These are phyloP conservation scores for Gulo gulo DNA, from an alignment of 2,113 vertebrate species.

Conservation along the genomic window DNA sequence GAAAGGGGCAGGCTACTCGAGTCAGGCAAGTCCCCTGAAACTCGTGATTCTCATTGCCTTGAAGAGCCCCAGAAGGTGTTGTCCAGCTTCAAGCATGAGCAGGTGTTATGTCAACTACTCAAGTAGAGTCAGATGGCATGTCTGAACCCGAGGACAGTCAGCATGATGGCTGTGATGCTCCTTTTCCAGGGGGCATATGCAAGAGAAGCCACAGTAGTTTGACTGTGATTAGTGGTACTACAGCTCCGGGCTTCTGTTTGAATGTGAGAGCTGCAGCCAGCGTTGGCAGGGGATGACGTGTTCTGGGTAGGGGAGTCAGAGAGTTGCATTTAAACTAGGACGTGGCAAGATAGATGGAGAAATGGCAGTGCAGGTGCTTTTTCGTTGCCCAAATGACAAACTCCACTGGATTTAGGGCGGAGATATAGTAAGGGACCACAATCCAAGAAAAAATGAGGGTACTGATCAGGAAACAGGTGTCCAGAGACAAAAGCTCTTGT, in stretches of 20 bases:
- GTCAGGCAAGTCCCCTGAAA: too few relatives aligned
- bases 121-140: neutral
- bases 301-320: neutral
- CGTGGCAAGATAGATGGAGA: neutral
- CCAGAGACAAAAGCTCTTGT: too few relatives aligned
- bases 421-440: neutral
- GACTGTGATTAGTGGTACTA: neutral
- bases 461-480: neutral
- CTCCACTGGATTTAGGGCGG: neutral
- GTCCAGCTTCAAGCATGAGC: neutral
- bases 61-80: neutral
- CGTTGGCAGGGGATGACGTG: fast-evolving
- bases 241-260: neutral
- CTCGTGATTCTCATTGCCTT: neutral
- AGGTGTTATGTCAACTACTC: neutral
- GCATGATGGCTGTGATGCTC: neutral
- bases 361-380: neutral
- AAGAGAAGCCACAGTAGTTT: neutral
- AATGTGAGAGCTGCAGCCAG: neutral
- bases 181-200: neutral
- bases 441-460: neutral
- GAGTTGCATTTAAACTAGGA: neutral
- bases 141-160: neutral
- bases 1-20: neutral
- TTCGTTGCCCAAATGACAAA: neutral